Percentiles rank a stretch among this genome's conserved stretches.
These are phyloP conservation scores for Phaetusa simplex DNA, from an alignment of 2,113 vertebrate species.

Conservation along the genomic window DNA sequence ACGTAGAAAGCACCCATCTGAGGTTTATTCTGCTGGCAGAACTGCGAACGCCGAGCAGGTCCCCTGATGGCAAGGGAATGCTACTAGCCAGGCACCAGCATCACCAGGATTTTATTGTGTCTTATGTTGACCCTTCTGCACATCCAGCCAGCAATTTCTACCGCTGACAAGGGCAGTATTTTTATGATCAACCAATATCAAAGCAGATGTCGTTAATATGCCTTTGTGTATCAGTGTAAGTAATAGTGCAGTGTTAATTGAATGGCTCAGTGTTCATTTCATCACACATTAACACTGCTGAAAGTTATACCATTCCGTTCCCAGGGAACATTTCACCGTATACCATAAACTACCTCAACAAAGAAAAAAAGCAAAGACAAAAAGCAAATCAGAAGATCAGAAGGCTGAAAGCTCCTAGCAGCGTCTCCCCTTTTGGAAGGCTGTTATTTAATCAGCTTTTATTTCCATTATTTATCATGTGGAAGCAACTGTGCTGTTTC, in stretches of 20 bases:
- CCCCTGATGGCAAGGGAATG: background rate
- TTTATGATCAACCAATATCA: background rate
- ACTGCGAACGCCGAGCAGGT: rapidly evolving
- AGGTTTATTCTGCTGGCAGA: background rate
- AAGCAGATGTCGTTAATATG: background rate
- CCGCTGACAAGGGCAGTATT: background rate
- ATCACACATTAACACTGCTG: background rate
- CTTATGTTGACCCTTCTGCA: rapidly evolving
- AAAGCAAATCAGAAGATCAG: slow-evolving; percentile 29
- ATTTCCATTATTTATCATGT: slow-evolving; percentile 48
- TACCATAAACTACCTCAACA: background rate
- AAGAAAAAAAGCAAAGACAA: background rate
- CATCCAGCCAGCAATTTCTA: background rate
- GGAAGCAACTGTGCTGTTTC: background rate
- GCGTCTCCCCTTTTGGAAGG: background rate
- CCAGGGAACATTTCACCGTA: background rate
- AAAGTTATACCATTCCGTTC: slow-evolving; percentile 3
- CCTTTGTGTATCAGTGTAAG: background rate
- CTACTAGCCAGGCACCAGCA: background rate
- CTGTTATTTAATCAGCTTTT: slow-evolving; percentile 63
- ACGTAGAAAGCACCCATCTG: background rate
- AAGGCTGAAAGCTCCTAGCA: slow-evolving; percentile 1
- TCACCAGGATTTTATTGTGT: background rate
- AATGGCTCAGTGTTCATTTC: slow-evolving; percentile 4
- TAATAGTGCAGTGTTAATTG: background rate